phyloP scores from a whole-genome alignment of 1,140 invertebrate species.

The Panulirus ornatus region DNA sequence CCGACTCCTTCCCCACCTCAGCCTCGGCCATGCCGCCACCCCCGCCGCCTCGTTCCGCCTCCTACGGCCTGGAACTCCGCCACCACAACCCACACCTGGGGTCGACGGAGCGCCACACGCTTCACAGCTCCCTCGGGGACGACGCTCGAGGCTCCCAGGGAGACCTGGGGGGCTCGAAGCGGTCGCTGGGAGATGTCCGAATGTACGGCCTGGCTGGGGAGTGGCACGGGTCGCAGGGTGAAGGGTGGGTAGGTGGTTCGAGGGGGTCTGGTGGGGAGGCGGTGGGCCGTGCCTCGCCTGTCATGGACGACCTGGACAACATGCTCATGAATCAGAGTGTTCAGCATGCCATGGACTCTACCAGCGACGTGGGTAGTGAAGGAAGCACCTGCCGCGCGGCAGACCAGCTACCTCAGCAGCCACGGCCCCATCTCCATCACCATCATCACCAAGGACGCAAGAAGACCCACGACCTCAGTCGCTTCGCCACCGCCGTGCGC shows the following conservation, averaged over 20 bases:
- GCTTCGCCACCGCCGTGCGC: constrained; percentile 63
- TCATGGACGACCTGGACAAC: constrained; percentile 67
- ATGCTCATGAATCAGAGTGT: constrained; percentile 66
- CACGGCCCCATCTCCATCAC: constrained; percentile 35
- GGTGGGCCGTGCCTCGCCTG: constrained; percentile 45
- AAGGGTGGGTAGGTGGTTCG: constrained; percentile 32
- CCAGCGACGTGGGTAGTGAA: constrained; percentile 57
- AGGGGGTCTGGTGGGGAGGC: constrained; percentile 30
- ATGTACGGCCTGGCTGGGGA: constrained; percentile 2
- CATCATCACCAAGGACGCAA: constrained; percentile 47
- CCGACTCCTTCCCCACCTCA: constrained; percentile 58
- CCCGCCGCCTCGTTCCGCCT: constrained; percentile 64
- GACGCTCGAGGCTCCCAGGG: constrained; percentile 40
- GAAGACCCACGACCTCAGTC: constrained; percentile 56
- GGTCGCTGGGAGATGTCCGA: constrained; percentile 10
- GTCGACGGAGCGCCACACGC: not conserved
- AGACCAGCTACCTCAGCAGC: constrained; percentile 37
- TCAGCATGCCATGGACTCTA: constrained; percentile 43
- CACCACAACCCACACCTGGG: not conserved
- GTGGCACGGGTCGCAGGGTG: constrained; percentile 30
- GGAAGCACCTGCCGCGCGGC: constrained; percentile 54
- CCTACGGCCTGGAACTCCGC: constrained; percentile 55
- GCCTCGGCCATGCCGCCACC: constrained; percentile 57
- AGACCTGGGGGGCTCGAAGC: constrained; percentile 33
- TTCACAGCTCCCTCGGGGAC: constrained; percentile 26